Evolutionary conservation across 2,888 invertebrate species (phyloP).

Genomic region (Hirtodrosophila cameraria): DNA sequence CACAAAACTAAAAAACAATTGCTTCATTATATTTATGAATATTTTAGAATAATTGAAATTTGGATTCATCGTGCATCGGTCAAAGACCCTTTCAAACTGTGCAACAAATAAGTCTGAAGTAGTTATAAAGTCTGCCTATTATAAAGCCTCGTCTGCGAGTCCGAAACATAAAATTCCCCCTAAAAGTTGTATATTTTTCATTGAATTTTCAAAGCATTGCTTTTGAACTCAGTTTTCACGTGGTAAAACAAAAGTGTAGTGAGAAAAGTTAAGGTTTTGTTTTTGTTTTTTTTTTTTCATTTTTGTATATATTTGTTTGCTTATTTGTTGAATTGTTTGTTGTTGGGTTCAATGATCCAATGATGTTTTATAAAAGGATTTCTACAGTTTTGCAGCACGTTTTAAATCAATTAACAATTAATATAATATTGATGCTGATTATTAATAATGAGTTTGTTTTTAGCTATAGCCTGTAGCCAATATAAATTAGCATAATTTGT

Average conservation of each 20-base stretch:
- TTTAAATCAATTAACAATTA: constrained; percentile 35
- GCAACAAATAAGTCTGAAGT: constrained; percentile 39
- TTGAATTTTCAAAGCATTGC: constrained; percentile 47
- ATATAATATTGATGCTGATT: too few relatives aligned
- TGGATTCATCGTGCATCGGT: too few relatives aligned
- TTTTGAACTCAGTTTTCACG: constrained; percentile 28
- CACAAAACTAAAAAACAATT: too few relatives aligned
- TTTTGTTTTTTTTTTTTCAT: constrained; percentile 3
- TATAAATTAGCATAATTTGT: constrained; percentile 25
- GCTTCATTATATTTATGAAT: too few relatives aligned
- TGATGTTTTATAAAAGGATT: constrained; percentile 35
- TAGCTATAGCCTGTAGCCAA: neutral
- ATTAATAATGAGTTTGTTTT: too few relatives aligned
- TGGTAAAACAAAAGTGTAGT: constrained; percentile 33
- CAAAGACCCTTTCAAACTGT: constrained; percentile 37
- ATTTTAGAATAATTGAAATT: too few relatives aligned
- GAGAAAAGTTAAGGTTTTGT: constrained; percentile 39
- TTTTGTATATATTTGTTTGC: constrained; percentile 6
- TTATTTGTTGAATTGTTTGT: constrained; percentile 19
- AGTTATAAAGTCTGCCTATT: constrained; percentile 28
- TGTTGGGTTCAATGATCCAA: constrained; percentile 42
- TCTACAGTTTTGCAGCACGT: neutral
- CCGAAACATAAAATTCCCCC: neutral
- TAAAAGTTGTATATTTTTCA: constrained; percentile 10
- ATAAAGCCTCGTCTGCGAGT: constrained; percentile 47